phyloP scores from a whole-genome alignment of 2,113 vertebrate species.

The Lophotis ruficrista region DNA sequence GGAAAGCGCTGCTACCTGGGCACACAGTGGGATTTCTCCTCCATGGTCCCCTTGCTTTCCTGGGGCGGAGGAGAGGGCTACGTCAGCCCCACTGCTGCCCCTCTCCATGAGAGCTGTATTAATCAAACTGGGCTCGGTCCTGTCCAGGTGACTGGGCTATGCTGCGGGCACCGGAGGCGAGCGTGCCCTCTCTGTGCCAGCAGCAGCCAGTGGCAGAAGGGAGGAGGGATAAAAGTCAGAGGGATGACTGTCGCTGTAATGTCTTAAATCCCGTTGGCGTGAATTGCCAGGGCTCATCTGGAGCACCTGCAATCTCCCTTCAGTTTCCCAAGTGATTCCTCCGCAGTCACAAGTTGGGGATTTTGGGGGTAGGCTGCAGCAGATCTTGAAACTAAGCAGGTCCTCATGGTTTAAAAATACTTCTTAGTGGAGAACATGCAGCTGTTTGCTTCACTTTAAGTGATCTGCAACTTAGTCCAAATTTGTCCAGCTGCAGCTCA shows the following conservation, averaged over 20 bases:
- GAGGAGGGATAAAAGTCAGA: neutral
- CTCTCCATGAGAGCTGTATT: neutral
- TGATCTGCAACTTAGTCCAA: neutral
- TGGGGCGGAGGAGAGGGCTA: fast-evolving
- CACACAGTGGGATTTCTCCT: neutral
- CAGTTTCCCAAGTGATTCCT: neutral
- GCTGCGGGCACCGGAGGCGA: neutral
- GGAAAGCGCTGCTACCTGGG: neutral
- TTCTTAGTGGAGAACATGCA: neutral
- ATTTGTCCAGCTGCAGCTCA: neutral
- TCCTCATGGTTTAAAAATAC: constrained; percentile 16
- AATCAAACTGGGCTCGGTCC: neutral
- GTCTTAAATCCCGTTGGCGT: neutral
- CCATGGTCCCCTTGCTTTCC: neutral
- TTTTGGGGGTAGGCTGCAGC: neutral
- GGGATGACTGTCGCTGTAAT: neutral
- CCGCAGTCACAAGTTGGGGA: neutral
- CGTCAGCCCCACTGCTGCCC: neutral
- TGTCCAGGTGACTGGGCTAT: neutral
- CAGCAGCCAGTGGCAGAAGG: neutral
- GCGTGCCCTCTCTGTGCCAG: fast-evolving
- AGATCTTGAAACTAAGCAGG: neutral
- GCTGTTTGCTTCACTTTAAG: neutral
- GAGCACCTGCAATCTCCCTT: neutral
- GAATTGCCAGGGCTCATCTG: neutral